Evolutionary conservation across 2,888 invertebrate species (phyloP).

Genomic region (Hydropsyche betteni): DNA sequence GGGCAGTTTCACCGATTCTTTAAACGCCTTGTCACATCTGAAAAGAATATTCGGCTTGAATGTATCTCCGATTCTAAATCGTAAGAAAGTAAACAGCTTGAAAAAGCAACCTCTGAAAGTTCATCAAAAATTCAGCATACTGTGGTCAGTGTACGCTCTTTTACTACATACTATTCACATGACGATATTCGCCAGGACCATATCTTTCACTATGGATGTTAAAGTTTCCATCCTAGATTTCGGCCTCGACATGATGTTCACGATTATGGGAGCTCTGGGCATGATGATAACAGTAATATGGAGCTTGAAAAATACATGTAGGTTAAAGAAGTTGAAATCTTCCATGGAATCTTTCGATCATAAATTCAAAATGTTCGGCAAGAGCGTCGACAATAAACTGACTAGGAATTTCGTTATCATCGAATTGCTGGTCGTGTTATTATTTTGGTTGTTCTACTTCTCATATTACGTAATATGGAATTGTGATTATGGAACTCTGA

Average conservation of each 20-base stretch:
- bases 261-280: constrained; percentile 10
- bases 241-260: constrained; percentile 34
- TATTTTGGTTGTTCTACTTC: constrained; percentile 31
- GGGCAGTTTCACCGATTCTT: background rate
- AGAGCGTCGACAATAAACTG: constrained; percentile 15
- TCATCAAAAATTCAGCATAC: background rate
- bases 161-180: constrained; percentile 6
- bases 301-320: constrained; percentile 26
- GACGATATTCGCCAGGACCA: constrained; percentile 2
- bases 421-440: constrained; percentile 7
- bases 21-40: constrained; percentile 13
- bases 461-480: constrained; percentile 33
- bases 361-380: constrained; percentile 35
- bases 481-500: constrained; percentile 22
- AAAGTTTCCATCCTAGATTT: constrained; percentile 31
- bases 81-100: background rate
- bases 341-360: constrained; percentile 27
- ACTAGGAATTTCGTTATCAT: background rate
- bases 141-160: constrained; percentile 21
- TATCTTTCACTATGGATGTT: constrained; percentile 4
- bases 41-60: constrained; percentile 29
- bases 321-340: background rate
- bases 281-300: constrained; percentile 24
- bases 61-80: background rate
- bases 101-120: background rate